These are phyloP conservation scores for Drosophila busckii DNA, from an alignment of 1,140 invertebrate species.

Conservation along the genomic window DNA sequence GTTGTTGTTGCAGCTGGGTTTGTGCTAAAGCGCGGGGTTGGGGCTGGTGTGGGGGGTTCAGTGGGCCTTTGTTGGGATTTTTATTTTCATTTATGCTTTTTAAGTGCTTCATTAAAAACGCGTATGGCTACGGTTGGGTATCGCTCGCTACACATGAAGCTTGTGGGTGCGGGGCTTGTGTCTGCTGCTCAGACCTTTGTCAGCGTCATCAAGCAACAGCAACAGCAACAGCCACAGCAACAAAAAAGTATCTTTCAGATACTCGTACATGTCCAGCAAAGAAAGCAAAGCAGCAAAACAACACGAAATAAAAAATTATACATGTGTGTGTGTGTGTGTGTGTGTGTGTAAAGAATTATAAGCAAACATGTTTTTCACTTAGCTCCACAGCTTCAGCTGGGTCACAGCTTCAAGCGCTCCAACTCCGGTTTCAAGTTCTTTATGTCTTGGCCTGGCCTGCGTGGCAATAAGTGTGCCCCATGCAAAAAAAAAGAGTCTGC, in stretches of 20 bases:
- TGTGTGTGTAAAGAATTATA: conserved; percentile 53
- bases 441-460: conserved; percentile 36
- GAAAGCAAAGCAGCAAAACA: conserved; percentile 53
- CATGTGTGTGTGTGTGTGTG: background rate
- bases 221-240: conserved; percentile 5
- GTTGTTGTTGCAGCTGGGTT: conserved; percentile 50
- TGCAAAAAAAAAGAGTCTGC: conserved; percentile 46
- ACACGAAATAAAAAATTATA: conserved; percentile 19
- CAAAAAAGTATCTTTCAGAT: conserved; percentile 65
- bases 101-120: conserved; percentile 76
- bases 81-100: conserved; percentile 76
- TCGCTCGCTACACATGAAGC: too few species aligned
- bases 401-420: conserved; percentile 27
- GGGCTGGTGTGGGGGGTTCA: conserved; percentile 2
- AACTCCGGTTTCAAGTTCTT: conserved; percentile 64
- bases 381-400: conserved; percentile 33
- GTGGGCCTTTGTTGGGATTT: conserved; percentile 63
- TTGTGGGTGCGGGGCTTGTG: conserved; percentile 10
- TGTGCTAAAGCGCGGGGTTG: conserved; percentile 7
- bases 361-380: conserved; percentile 69
- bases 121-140: conserved; percentile 48
- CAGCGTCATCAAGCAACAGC: conserved; percentile 60
- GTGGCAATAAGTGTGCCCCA: conserved; percentile 71
- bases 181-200: conserved; percentile 52
- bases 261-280: conserved; percentile 69